phyloP scores from a whole-genome alignment of 2,888 invertebrate species.

The Ypsolopha sequella region DNA sequence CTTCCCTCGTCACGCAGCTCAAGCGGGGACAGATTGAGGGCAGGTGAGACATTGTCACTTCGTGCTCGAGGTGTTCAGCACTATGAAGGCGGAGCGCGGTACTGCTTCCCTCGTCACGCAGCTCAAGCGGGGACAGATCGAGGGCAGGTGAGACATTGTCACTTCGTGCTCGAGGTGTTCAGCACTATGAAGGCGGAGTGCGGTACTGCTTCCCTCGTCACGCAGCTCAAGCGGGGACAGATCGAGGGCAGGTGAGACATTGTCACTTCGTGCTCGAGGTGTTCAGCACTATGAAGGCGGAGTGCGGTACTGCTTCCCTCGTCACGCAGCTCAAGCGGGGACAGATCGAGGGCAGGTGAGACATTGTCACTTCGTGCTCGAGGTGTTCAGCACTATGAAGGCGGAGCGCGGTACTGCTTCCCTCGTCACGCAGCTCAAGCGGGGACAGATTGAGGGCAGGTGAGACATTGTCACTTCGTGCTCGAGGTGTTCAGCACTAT shows the following conservation, averaged over 20 bases:
- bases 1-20: conserved; percentile 86
- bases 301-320: conserved; percentile 88
- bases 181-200: conserved; percentile 92
- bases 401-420: conserved; percentile 89
- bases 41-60: conserved; percentile 78
- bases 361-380: conserved; percentile 90
- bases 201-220: conserved; percentile 86
- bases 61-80: conserved; percentile 91
- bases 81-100: conserved; percentile 93
- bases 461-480: conserved; percentile 82
- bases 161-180: conserved; percentile 94
- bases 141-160: conserved; percentile 70
- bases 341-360: conserved; percentile 79
- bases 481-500: conserved; percentile 92
- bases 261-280: conserved; percentile 95
- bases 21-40: conserved; percentile 87
- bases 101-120: conserved; percentile 86
- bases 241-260: conserved; percentile 74
- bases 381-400: conserved; percentile 93
- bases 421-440: conserved; percentile 88
- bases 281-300: conserved; percentile 91
- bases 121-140: conserved; percentile 88
- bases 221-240: conserved; percentile 88
- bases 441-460: conserved; percentile 83
- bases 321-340: conserved; percentile 90